Percentiles rank a stretch among this genome's conserved stretches.
Conservation (phyloP, 2,797 vertebrate genomes). For the Mergus octosetaceus region DNA sequence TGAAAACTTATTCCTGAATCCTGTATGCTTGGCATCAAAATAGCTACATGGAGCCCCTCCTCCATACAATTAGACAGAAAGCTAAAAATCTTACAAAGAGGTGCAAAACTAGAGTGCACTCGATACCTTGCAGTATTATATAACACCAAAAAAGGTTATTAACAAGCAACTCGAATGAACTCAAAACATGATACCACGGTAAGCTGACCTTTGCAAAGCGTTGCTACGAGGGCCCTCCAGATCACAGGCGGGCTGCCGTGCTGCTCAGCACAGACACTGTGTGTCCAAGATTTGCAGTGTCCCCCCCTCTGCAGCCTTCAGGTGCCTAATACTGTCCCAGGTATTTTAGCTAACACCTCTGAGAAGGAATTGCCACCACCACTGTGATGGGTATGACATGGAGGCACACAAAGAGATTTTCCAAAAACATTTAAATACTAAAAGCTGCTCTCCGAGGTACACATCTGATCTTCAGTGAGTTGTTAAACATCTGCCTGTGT, state of each 20-base stretch:
- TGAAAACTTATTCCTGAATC: not conserved
- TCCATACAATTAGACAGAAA: constrained; percentile 15
- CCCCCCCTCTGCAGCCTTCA: not conserved
- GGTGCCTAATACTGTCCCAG: not conserved
- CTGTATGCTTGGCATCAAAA: not conserved
- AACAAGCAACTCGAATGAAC: constrained; percentile 46
- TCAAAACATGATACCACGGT: constrained; percentile 23
- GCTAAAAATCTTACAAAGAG: constrained; percentile 31
- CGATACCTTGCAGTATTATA: not conserved
- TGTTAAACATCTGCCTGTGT: accelerated
- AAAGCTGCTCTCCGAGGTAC: not conserved
- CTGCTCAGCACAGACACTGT: not conserved
- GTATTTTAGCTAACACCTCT: not conserved
- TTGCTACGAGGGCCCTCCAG: not conserved
- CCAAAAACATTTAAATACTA: not conserved
- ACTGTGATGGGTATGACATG: not conserved
- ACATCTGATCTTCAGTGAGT: not conserved
- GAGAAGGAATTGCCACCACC: not conserved
- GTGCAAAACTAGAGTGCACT: not conserved
- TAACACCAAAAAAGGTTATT: constrained; percentile 36
- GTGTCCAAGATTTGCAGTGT: not conserved
- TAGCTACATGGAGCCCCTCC: not conserved
- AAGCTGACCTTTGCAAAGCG: constrained; percentile 24
- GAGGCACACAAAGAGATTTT: not conserved
- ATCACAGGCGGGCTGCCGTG: not conserved